Evolutionary conservation across 2,797 vertebrate genomes (phyloP).

Genomic region (Xerus rutilus): DNA sequence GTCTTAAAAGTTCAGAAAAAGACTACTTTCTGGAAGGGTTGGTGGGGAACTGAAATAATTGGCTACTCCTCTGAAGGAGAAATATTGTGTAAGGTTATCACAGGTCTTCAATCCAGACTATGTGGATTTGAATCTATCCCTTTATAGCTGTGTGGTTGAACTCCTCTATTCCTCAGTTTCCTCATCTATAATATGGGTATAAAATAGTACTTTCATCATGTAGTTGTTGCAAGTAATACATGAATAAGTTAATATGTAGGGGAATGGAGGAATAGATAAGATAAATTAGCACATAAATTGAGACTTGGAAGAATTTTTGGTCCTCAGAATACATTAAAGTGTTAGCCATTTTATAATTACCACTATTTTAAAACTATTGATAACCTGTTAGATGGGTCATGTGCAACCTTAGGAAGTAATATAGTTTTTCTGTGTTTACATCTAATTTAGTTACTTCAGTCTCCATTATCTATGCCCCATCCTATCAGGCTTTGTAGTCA

Average conservation of each 20-base stretch:
- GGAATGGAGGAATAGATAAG: not conserved
- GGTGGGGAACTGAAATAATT: not conserved
- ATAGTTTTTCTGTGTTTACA: not conserved
- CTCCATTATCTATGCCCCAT: not conserved
- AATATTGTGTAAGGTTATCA: not conserved
- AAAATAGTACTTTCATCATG: not conserved
- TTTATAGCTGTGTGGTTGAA: not conserved
- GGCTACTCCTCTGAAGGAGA: not conserved
- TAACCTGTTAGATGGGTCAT: not conserved
- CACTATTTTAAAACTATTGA: conserved; percentile 28
- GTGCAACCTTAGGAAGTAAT: not conserved
- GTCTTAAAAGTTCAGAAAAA: not conserved
- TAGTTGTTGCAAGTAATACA: not conserved
- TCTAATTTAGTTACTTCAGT: conserved; percentile 21
- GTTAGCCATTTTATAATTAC: conserved; percentile 8
- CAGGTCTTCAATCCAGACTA: not conserved
- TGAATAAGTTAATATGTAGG: not conserved
- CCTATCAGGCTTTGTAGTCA: not conserved
- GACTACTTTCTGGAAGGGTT: not conserved
- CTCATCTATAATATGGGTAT: not conserved
- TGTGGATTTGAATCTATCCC: not conserved
- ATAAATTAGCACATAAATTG: not conserved
- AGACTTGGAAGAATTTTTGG: not conserved
- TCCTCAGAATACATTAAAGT: not conserved
- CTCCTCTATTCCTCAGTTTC: not conserved